Conservation (phyloP, 2,888 invertebrate genomes). For the Hesperia comma region DNA sequence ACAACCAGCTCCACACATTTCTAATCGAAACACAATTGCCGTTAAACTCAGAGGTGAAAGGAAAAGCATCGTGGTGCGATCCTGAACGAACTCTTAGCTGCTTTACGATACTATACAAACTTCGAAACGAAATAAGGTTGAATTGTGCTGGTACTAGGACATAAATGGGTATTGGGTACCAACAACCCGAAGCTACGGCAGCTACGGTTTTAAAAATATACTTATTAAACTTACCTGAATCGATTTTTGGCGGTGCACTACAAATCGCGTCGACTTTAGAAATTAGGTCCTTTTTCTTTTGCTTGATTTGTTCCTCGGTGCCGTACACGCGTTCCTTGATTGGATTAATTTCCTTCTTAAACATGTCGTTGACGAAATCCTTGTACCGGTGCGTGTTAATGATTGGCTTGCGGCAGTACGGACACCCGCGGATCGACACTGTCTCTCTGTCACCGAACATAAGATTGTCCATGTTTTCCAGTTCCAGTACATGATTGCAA, state of each 20-base stretch:
- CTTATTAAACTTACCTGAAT: too few species aligned
- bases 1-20: too few species aligned
- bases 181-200: too few species aligned
- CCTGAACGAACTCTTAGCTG: too few species aligned
- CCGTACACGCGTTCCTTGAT: slow-evolving; percentile 73
- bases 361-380: slow-evolving; percentile 71
- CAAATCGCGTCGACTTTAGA: background rate
- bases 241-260: background rate
- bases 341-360: slow-evolving; percentile 67
- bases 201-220: too few species aligned
- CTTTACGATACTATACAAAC: too few species aligned
- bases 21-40: too few species aligned
- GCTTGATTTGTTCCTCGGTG: slow-evolving; percentile 37
- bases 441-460: slow-evolving; percentile 61
- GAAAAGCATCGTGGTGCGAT: too few species aligned
- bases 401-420: slow-evolving; percentile 84
- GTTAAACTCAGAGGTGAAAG: too few species aligned
- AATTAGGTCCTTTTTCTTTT: background rate
- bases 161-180: too few species aligned
- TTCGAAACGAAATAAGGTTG: too few species aligned
- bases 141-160: too few species aligned
- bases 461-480: slow-evolving; percentile 72
- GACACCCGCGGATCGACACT: slow-evolving; percentile 76
- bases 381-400: slow-evolving; percentile 83
- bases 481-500: slow-evolving; percentile 78